phyloP scores from a whole-genome alignment of 2,888 invertebrate genomes.

The Leptopilina drosophilae region DNA sequence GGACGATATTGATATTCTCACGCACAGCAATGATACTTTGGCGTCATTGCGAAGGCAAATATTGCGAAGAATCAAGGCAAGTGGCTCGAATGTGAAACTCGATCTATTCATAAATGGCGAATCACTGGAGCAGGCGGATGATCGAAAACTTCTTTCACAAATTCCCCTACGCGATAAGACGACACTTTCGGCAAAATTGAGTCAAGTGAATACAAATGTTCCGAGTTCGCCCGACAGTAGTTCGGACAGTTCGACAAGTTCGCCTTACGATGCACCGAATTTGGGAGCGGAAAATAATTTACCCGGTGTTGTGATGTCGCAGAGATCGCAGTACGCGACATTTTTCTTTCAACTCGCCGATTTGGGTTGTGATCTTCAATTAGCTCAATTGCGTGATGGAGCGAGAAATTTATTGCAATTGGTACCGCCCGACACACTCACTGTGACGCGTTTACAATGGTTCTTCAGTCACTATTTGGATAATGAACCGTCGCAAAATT shows the following conservation, averaged over 20 bases:
- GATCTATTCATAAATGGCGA: constrained; percentile 95
- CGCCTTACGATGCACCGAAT: constrained; percentile 88
- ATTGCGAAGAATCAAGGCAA: constrained; percentile 82
- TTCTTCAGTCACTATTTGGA: constrained; percentile 78
- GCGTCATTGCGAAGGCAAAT: constrained; percentile 89
- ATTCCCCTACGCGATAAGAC: constrained; percentile 93
- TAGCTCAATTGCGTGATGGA: constrained; percentile 89
- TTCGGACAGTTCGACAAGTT: constrained; percentile 95
- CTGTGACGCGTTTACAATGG: constrained; percentile 80
- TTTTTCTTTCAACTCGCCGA: constrained; percentile 93
- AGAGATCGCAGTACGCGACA: constrained; percentile 86
- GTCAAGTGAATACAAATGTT: constrained; percentile 84
- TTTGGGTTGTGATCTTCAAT: constrained; percentile 89
- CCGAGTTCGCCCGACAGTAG: constrained; percentile 94
- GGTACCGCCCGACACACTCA: constrained; percentile 86
- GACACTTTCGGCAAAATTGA: constrained; percentile 88
- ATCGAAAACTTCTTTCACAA: constrained; percentile 91
- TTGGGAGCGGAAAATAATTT: constrained; percentile 91
- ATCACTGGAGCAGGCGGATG: constrained; percentile 90
- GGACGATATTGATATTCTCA: constrained; percentile 94
- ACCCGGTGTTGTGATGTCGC: constrained; percentile 95
- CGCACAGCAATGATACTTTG: constrained; percentile 96
- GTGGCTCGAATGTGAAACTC: constrained; percentile 87
- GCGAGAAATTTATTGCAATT: constrained; percentile 88
- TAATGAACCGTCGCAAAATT: constrained; percentile 65